These are phyloP conservation scores for Dinomys branickii DNA, from an alignment of 2,113 vertebrate genomes.

Conservation along the genomic window DNA sequence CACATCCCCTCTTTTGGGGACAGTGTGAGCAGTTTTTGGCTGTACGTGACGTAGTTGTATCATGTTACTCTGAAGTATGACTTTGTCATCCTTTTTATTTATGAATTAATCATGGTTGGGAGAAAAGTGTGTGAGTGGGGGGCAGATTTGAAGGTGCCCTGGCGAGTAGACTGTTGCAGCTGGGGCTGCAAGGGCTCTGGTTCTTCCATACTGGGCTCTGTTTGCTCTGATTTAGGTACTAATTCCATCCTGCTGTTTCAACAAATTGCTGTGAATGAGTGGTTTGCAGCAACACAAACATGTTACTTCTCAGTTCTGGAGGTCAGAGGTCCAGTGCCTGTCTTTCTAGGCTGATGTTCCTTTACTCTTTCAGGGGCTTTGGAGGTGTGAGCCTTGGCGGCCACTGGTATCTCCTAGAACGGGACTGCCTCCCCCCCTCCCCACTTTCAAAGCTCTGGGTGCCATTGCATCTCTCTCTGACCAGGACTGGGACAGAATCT, in stretches of 20 bases:
- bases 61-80: background rate
- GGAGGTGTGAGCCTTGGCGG: fast-evolving
- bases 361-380: background rate
- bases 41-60: background rate
- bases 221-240: background rate
- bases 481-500: background rate
- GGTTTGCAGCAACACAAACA: background rate
- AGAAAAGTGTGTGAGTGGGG: background rate
- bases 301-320: background rate
- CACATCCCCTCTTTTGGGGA: background rate
- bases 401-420: fast-evolving
- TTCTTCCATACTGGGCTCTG: background rate
- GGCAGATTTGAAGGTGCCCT: background rate
- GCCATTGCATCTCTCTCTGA: background rate
- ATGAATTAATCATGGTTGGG: background rate
- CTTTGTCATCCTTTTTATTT: background rate
- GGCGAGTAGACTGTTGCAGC: background rate
- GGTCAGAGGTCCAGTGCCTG: background rate
- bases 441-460: background rate
- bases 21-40: background rate
- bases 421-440: background rate
- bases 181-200: background rate
- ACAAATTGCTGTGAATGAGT: background rate
- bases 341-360: background rate
- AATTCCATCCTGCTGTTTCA: background rate